Evolutionary conservation across 2,113 vertebrate species (phyloP).

Genomic region (Ailuropoda melanoleuca): DNA sequence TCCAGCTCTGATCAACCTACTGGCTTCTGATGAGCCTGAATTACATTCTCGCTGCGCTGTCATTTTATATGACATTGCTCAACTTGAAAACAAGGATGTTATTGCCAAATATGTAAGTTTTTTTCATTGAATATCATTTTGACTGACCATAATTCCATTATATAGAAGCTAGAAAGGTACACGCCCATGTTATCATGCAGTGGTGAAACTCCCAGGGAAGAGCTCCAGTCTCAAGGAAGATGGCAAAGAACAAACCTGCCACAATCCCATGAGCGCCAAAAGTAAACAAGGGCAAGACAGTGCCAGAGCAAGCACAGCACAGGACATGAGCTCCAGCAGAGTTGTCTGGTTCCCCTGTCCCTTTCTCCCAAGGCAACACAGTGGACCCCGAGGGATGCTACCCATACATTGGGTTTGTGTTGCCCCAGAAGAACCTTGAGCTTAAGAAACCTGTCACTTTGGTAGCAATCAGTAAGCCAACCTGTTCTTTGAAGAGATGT

Average conservation of each 20-base stretch:
- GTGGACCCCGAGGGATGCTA: not conserved
- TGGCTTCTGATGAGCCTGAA: slow-evolving; percentile 79
- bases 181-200: not conserved
- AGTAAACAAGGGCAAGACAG: not conserved
- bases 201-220: not conserved
- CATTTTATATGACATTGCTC: slow-evolving; percentile 85
- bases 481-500: not conserved
- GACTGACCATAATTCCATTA: not conserved
- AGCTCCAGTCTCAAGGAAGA: not conserved
- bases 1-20: slow-evolving; percentile 79
- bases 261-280: not conserved
- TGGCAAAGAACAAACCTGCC: not conserved
- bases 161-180: not conserved
- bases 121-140: not conserved
- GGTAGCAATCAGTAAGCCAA: not conserved
- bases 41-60: slow-evolving; percentile 85
- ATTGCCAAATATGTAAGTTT: slow-evolving; percentile 82
- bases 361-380: not conserved
- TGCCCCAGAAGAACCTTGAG: not conserved
- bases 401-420: not conserved
- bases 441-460: not conserved
- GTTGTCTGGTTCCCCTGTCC: not conserved
- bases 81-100: slow-evolving; percentile 73
- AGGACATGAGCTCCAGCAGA: not conserved
- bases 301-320: not conserved